These are phyloP conservation scores for Drosophila sulfurigaster DNA, from an alignment of 1,140 invertebrate species.

Conservation along the genomic window DNA sequence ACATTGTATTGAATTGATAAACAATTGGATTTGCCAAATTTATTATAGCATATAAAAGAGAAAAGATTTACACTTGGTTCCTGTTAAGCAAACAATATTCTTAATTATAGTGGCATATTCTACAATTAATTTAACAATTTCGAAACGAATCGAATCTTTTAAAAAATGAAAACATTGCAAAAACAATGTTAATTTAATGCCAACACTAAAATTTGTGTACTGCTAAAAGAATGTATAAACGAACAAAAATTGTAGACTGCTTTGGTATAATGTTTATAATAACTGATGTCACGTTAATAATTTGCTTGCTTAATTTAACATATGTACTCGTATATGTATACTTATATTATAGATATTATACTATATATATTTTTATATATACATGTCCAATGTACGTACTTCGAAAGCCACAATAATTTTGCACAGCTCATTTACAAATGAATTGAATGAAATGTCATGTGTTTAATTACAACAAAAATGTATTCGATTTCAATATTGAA, in stretches of 20 bases:
- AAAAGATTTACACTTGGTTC: slow-evolving; percentile 69
- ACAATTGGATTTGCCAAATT: slow-evolving; percentile 65
- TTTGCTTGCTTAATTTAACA: slow-evolving; percentile 50
- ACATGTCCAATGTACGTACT: slow-evolving; percentile 50
- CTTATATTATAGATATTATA: slow-evolving; percentile 30
- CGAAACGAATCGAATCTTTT: neutral
- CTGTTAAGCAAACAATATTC: slow-evolving; percentile 67
- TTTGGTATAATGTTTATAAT: slow-evolving; percentile 46
- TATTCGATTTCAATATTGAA: neutral
- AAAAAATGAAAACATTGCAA: slow-evolving; percentile 3
- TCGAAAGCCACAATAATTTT: slow-evolving; percentile 49
- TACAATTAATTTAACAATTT: neutral
- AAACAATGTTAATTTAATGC: slow-evolving; percentile 22
- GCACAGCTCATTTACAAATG: slow-evolving; percentile 11
- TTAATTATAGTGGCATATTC: slow-evolving; percentile 42
- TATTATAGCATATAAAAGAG: slow-evolving; percentile 61
- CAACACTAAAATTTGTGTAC: slow-evolving; percentile 3
- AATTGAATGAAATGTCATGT: neutral
- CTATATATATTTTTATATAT: slow-evolving; percentile 56
- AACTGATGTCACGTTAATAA: slow-evolving; percentile 29
- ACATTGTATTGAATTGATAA: slow-evolving; percentile 43
- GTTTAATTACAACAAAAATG: slow-evolving; percentile 8
- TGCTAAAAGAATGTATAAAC: slow-evolving; percentile 12
- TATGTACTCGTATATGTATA: slow-evolving; percentile 22
- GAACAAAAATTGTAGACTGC: slow-evolving; percentile 64